Evolutionary conservation across 2,888 invertebrate genomes (phyloP), one percentile per base, ranked within the genome.

Genomic region (Dynastes maya): DNA sequence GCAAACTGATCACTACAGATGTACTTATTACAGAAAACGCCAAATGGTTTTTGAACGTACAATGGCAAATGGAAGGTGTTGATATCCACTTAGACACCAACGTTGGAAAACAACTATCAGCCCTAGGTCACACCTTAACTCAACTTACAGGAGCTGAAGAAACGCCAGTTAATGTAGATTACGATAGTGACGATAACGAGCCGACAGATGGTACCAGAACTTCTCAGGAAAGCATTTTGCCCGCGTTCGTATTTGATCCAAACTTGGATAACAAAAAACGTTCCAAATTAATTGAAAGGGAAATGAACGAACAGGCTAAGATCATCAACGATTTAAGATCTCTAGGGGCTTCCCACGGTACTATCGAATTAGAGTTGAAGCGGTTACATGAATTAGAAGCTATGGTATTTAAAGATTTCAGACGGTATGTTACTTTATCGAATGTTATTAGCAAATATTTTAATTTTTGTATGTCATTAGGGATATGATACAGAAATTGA

Each of bases 61-160:
- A 97, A 82, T 99, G 99, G 98, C 96, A 98, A 90, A 99, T 99
- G 99, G 97, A 98, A 88, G 99, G 99, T 71, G 97, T 98, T 8
- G 98, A 98, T 86, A 97, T 98, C 82, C 97, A 98, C 88, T 89
- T 98, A 77, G 98, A 98, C 88, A 96, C 97, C 0, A 97, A 96
- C 87, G 97, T 99, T 63, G 99, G 99, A 75, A 98, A 98, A 88
- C 96, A 98, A 86, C 90, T 99, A 37, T 97, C 98, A 0, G 95
- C 98, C 0, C 90, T 99, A 53, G 98, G 98, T 0, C 96, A 98
- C 88, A 99, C 99, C 0, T 91, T 99, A 77, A 98, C 99, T 0
- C 97, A 97, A 92, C 90, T 99, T 65, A 97, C 98, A 0, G 97
- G 97, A 4, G 95, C 94, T 68, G 97, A 97, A 86, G 97, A 97